These are phyloP conservation scores for Parthenolecanium corni DNA, from an alignment of 2,888 invertebrate species.

Conservation along the genomic window DNA sequence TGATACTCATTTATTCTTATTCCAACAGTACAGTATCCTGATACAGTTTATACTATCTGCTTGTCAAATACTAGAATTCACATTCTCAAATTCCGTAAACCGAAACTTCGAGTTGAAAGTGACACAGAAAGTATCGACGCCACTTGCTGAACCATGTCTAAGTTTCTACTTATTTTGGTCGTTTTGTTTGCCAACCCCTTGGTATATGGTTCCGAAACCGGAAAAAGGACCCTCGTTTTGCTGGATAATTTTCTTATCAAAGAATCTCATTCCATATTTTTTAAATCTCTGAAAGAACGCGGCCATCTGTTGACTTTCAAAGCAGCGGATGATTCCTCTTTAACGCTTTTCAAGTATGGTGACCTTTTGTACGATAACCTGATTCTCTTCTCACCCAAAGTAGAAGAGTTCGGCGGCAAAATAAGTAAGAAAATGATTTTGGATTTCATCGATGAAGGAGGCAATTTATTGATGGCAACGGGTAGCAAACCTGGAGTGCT, in stretches of 20 bases:
- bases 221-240: slow-evolving; percentile 63
- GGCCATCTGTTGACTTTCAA: slow-evolving; percentile 84
- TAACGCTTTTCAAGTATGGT: slow-evolving; percentile 87
- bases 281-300: slow-evolving; percentile 51
- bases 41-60: slow-evolving; percentile 74
- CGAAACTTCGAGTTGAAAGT: no score
- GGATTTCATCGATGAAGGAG: slow-evolving; percentile 89
- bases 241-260: slow-evolving; percentile 88
- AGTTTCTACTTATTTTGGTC: no score
- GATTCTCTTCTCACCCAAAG: slow-evolving; percentile 90
- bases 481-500: slow-evolving; percentile 81
- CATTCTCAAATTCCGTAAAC: slow-evolving; percentile 40
- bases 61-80: slow-evolving; percentile 79
- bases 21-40: slow-evolving; percentile 63
- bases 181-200: no score
- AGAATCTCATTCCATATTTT: slow-evolving; percentile 90
- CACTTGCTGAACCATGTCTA: no score
- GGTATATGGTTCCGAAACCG: not conserved
- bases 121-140: no score
- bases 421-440: slow-evolving; percentile 75
- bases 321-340: slow-evolving; percentile 81
- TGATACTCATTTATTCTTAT: no score
- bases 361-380: slow-evolving; percentile 91
- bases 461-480: slow-evolving; percentile 85
- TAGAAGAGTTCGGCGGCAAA: slow-evolving; percentile 84